Base-by-base conservation (phyloP, 2,888 invertebrate genomes). In the Eupithecia abbreviata region DNA sequence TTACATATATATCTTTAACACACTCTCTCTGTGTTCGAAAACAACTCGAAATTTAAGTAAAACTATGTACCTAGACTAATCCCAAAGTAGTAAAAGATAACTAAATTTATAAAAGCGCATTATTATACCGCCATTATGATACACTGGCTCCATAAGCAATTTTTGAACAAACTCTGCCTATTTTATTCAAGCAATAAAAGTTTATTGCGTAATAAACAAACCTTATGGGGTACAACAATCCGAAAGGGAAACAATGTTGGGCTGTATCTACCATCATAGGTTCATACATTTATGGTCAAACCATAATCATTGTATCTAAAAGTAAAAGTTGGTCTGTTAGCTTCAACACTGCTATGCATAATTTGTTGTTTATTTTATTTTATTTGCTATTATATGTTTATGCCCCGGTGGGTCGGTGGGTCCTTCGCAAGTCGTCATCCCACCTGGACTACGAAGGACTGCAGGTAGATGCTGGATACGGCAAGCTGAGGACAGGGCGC, bases 241-340 rank as follows among this genome's bases (percentile, higher is more conserved):
- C 58, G 62, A 68, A 62, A 58, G 9, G 45, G 72, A 72, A 65
- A 77, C 72, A 74, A 13, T 65, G 74, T 72, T 43, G 67, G 45
- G 4, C 62, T 10, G 30, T 62, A 30, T 30, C 30, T 10, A 18
- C 62, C 62, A 62, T 62, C 62, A 62, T 30, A 58, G 55, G n/a
- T 18, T 55, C 55, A 58, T 45, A 45, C 2, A 51, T 55, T 55
- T 55, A 18, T n/a, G 18, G 18, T 18, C 55, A 58, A 58, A 58
- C 18, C 55, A 58, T 58, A 58, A 18, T 18, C n/a, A 58, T 58
- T 51, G n/a, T 2, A 58, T 18, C 9, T 9, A n/a, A n/a, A n/a
- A 6, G 55, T 9, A 55, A 55, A n/a, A 55, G 6, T 55, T 55
- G n/a, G 55, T 55, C 15, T 55, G 55, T n/a, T 2, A n/a, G 7